Base-by-base conservation (phyloP, 2,113 vertebrate genomes). In the Bos indicus region DNA sequence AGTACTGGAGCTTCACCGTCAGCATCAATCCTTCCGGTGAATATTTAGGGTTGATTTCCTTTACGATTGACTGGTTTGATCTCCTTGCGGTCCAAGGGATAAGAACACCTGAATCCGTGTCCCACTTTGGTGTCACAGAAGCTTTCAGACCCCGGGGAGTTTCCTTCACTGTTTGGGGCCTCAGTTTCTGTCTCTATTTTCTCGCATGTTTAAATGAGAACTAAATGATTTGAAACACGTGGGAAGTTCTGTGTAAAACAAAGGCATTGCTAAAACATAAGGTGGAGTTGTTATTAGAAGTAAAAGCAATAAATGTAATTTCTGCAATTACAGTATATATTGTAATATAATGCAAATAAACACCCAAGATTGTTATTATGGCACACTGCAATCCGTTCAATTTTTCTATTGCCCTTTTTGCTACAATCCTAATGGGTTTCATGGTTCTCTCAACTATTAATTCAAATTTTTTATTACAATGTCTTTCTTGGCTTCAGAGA, bases 371-470 rank as follows among this genome's bases (percentile, higher is more conserved):
- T 83, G 56, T 40, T 64, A 26, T 74, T 93, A 57, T 4, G 80
- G 92, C 36, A 71, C 14, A 33, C 2, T 16, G 56, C 3, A 33
- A 60, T 17, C 48, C 28, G 16, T 54, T 95, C 33, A 23, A 57
- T 59, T 71, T 91, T 87, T 64, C 86, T 78, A 71, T 11, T 57
- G 71, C 30, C 85, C 51, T 91, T 95, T 89, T 6, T 82, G 91
- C 60, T 91, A 56, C 67, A 88, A 46, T 67, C 14, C 71, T 91
- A 94, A 93, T 74, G 71, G 40, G 4, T 64, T 91, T 88, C 93
- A 74, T 59, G 57, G 87, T 80, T 96, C 78, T 92, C 85, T 95
- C 78, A 84, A 86, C 56, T 83, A 89, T 78, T 94, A 80, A 95
- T 96, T 52, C 83, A 26, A 89, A 36, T 80, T 80, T 33, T 95